These are phyloP conservation scores for Stigmatopora nigra DNA, from an alignment of 2,113 vertebrate genomes.

Conservation along the genomic window DNA sequence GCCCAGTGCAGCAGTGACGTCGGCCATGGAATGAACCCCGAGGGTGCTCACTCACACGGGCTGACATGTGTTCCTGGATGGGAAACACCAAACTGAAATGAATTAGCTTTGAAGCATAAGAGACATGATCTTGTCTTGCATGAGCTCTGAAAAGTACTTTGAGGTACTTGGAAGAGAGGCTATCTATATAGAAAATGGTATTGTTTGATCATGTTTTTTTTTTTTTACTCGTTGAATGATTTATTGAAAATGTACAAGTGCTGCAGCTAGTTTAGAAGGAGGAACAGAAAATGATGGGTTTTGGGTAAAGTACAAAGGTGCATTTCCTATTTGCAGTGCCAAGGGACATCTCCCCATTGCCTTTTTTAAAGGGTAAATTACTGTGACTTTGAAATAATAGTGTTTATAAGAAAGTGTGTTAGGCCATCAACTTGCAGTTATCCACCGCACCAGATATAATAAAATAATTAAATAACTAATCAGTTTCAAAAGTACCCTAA, in stretches of 20 bases:
- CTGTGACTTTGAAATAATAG: no score
- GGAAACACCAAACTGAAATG: not conserved
- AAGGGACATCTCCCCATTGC: no score
- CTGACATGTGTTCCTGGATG: conserved; percentile 20
- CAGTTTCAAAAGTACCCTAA: not conserved
- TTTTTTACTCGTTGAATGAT: no score
- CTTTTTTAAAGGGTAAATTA: no score
- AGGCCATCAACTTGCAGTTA: not conserved
- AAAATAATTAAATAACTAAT: not conserved
- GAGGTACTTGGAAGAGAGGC: no score
- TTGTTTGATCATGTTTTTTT: no score
- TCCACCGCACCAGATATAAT: not conserved
- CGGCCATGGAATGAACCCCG: not conserved
- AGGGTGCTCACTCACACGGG: conserved; percentile 23
- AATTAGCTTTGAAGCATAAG: conserved; percentile 6
- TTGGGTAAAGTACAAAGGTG: not conserved
- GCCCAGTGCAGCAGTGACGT: not conserved
- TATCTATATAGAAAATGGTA: no score
- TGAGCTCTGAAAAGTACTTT: not conserved
- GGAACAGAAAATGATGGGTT: not conserved
- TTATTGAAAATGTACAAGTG: no score
- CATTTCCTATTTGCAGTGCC: no score
- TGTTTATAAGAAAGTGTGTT: no score
- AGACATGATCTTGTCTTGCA: not conserved
- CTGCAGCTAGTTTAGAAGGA: no score